These are phyloP conservation scores for Papilio elwesi DNA, from an alignment of 2,888 invertebrate genomes.

Conservation along the genomic window DNA sequence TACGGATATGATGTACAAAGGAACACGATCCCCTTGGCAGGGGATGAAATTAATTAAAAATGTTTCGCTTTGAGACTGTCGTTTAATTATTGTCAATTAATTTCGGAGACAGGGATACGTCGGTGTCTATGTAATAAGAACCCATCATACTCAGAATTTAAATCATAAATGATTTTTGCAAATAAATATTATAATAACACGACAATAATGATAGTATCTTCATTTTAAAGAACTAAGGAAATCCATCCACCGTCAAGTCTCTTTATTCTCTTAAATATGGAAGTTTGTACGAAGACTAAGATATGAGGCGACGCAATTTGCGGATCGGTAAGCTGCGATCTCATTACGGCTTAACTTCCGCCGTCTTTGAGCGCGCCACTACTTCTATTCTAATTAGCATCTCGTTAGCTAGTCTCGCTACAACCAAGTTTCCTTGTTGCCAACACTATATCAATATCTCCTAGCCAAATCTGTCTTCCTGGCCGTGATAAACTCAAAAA, in stretches of 20 bases:
- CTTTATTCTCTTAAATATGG: no score
- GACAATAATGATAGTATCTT: no score
- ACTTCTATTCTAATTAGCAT: slow-evolving; percentile 29
- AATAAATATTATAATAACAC: no score
- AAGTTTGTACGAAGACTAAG: no score
- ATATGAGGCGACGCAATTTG: no score
- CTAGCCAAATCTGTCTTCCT: neutral
- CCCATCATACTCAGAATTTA: no score
- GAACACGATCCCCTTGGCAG: slow-evolving; percentile 1
- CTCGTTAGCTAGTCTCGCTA: slow-evolving; percentile 13
- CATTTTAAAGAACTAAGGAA: no score
- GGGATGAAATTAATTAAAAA: slow-evolving; percentile 14
- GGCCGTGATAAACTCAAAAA: no score
- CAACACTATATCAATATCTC: neutral
- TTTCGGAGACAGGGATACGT: neutral
- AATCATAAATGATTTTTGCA: no score
- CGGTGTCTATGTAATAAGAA: no score
- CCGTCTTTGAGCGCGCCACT: slow-evolving; percentile 18
- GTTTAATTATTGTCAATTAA: slow-evolving; percentile 24
- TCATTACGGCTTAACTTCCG: slow-evolving; percentile 28
- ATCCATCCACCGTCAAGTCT: no score
- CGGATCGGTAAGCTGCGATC: slow-evolving; percentile 13
- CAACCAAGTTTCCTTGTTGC: slow-evolving; percentile 5
- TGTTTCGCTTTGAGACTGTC: slow-evolving; percentile 23
- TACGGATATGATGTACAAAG: slow-evolving; percentile 19